A percentile compares a stretch with the other conserved stretches of the same genome.
Evolutionary conservation across 2,113 vertebrate genomes (phyloP).

Genomic region (Bambusicola thoracicus): DNA sequence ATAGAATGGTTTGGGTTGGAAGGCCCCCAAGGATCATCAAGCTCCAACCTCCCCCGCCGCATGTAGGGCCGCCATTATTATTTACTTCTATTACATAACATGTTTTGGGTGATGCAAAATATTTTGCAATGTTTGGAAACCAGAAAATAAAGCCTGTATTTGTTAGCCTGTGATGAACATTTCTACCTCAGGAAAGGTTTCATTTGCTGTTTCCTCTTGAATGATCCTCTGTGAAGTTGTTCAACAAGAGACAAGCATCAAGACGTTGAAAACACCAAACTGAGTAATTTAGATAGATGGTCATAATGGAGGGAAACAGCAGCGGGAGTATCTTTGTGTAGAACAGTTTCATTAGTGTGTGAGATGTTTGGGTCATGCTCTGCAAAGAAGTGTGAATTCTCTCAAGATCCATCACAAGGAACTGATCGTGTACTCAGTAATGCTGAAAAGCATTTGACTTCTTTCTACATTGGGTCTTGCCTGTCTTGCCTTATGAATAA

Average conservation of each 20-base stretch:
- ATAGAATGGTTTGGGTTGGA: too few species aligned
- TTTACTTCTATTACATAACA: not conserved
- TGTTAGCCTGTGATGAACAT: not conserved
- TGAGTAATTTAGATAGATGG: not conserved
- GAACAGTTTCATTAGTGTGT: not conserved
- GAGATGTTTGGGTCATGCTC: not conserved
- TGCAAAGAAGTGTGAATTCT: not conserved
- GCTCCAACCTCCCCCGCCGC: too few species aligned
- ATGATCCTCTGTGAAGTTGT: not conserved
- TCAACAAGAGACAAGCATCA: not conserved
- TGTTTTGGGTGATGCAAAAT: not conserved
- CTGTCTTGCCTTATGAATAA: not conserved
- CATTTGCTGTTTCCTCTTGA: not conserved
- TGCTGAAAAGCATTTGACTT: not conserved
- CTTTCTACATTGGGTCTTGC: not conserved
- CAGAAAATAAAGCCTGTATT: not conserved
- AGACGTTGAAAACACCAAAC: not conserved
- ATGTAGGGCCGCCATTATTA: not conserved
- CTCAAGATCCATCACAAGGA: not conserved
- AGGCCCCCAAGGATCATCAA: too few species aligned
- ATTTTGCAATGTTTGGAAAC: not conserved
- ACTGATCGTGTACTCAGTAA: not conserved
- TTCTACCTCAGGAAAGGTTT: not conserved
- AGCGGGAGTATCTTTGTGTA: not conserved
- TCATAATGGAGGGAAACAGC: not conserved